phyloP scores from a whole-genome alignment of 2,888 invertebrate genomes.

The Parnassius apollo region DNA sequence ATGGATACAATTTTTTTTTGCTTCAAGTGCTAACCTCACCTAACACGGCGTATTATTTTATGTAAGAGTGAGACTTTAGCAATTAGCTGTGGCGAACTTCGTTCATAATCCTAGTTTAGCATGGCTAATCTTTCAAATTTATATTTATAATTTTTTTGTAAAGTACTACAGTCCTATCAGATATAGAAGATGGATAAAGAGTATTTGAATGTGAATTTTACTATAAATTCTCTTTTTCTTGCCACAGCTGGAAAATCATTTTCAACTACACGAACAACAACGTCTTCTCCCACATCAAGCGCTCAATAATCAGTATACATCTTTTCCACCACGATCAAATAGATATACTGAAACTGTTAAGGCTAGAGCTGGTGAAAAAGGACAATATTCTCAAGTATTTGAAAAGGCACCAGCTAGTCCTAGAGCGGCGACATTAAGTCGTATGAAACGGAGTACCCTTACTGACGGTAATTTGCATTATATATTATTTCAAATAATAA shows the following conservation, averaged over 20 bases:
- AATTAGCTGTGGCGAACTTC: no score
- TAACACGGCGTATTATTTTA: no score
- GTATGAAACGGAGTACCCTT: slow-evolving; percentile 66
- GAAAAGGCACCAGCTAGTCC: slow-evolving; percentile 81
- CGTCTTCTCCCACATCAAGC: slow-evolving; percentile 66
- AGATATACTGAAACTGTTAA: slow-evolving; percentile 63
- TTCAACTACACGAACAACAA: slow-evolving; percentile 76
- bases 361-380: slow-evolving; percentile 68
- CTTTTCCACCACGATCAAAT: slow-evolving; percentile 65
- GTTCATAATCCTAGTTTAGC: no score
- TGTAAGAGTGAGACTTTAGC: no score
- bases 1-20: no score
- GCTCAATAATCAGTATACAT: slow-evolving; percentile 73
- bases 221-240: slow-evolving; percentile 3
- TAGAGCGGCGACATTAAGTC: slow-evolving; percentile 66
- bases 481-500: slow-evolving; percentile 4
- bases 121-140: no score
- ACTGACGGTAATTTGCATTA: slow-evolving; percentile 50
- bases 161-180: no score
- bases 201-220: neutral
- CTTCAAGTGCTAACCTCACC: no score
- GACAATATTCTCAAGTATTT: slow-evolving; percentile 78
- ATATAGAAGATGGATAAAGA: no score
- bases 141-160: no score
- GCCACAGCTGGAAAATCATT: slow-evolving; percentile 68